Evolutionary conservation across 1,140 invertebrate genomes (phyloP), one percentile per base, ranked within the genome.

Genomic region (Drosophila teissieri): DNA sequence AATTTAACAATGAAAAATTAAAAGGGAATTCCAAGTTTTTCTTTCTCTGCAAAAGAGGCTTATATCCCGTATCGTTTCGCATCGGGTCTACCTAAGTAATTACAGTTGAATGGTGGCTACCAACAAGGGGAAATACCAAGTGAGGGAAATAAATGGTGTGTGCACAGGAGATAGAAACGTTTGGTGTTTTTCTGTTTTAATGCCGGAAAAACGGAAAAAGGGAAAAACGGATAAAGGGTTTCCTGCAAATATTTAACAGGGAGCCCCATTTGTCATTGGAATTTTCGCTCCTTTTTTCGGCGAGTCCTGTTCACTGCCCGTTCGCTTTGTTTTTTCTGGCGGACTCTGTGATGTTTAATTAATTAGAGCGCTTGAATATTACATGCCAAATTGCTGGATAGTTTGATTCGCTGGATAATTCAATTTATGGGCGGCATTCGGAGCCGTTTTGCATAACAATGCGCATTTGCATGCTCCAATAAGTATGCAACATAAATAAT

Each of bases 1-100:
- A 89, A 89, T 88, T 88, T 88, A 89, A 88, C 80, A 89, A 89
- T 83, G 83, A 88, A 88, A 89, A 89, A 89, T 88, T 89, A 89
- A 83, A 89, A 77, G 84, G 80, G 83, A 88, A 89, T 84, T 83
- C 76, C 67, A 83, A 89, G 79, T 89, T 78, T 75, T 76, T 60
- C 51, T 73, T 69, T 61, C 74, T 75, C 48, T 85, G 60, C 53
- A 58, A 72, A 83, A 83, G 80, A 69, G 78, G 81, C 81, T 85
- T 85, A 85, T 86, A 69, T 76, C 52, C 74, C 74, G 80, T 57
- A 69, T 69, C 61, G 61, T 14, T 57, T 36, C 27, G 68, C 44
- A 72, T 72, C 68, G 78, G 83, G 83, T 83, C 68, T 75, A 67
- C 75, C 72, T 83, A 80, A 89, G 84, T 88, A 88, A 88, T 88